Conservation (phyloP, 2,113 vertebrate species). For the Trochalopteron elliotii region DNA sequence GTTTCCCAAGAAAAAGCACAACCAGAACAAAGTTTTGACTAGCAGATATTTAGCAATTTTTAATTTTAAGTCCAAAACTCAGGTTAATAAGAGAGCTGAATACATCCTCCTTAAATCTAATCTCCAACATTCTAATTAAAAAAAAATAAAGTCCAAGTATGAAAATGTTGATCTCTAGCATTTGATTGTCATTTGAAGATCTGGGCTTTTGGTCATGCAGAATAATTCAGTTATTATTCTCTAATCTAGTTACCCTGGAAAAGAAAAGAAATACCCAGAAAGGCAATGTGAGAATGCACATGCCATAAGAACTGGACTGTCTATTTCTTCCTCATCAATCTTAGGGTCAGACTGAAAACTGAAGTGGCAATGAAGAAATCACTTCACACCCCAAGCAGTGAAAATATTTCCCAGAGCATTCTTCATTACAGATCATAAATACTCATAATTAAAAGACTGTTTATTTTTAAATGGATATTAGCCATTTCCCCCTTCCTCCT, state of each 20-base stretch:
- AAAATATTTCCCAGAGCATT: not conserved
- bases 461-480: slow-evolving; percentile 13
- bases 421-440: not conserved
- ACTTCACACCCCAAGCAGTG: not conserved
- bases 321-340: not conserved
- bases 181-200: not conserved
- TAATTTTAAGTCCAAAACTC: not conserved
- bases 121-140: not conserved
- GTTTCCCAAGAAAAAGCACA: not conserved
- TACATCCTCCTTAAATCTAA: not conserved
- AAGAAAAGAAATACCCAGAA: not conserved
- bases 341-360: not conserved
- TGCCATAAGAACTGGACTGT: not conserved
- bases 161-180: not conserved
- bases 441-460: not conserved
- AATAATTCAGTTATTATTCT: not conserved
- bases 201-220: not conserved
- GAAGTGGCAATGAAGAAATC: not conserved
- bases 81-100: not conserved
- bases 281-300: not conserved
- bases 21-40: not conserved
- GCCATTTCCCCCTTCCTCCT: not conserved
- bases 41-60: not conserved
- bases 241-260: not conserved
- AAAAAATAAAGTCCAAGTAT: not conserved